These are phyloP conservation scores for Saguinus midas DNA, from an alignment of 2,113 vertebrate genomes.

Conservation along the genomic window DNA sequence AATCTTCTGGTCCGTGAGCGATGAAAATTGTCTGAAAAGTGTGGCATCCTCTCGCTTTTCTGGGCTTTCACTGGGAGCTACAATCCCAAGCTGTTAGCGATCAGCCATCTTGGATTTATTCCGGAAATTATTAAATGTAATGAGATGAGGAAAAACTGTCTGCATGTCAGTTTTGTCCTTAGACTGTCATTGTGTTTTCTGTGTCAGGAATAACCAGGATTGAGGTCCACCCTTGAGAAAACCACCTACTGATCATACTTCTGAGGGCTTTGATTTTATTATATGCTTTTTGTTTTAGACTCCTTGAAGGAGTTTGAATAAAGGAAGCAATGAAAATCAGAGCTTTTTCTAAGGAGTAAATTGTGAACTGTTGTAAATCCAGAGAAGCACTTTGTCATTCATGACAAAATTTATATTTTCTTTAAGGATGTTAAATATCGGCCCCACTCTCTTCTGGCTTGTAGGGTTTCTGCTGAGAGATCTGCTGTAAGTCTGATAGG, in stretches of 20 bases:
- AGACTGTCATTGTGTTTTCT: constrained; percentile 14
- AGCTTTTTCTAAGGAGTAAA: not conserved
- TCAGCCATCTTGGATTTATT: too few species aligned
- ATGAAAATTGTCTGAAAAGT: too few species aligned
- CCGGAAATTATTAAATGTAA: not conserved
- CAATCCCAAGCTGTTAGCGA: too few species aligned
- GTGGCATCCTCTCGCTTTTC: too few species aligned
- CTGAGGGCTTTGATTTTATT: not conserved
- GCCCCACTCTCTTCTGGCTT: too few species aligned
- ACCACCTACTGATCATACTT: not conserved
- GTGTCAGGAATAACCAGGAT: not conserved
- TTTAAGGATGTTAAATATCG: too few species aligned
- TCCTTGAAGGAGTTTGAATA: constrained; percentile 45
- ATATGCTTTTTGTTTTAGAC: not conserved
- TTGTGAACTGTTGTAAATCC: not conserved
- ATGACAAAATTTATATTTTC: not conserved
- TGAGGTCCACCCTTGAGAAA: not conserved
- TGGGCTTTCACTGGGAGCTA: too few species aligned
- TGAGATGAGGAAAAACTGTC: not conserved
- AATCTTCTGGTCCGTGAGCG: too few species aligned
- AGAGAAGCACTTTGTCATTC: not conserved
- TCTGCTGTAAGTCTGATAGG: too few species aligned
- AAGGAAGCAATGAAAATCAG: constrained; percentile 1
- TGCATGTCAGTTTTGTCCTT: not conserved
- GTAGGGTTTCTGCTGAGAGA: too few species aligned